phyloP scores from a whole-genome alignment of 2,797 vertebrate species.

The Ctenopoma multispine region DNA sequence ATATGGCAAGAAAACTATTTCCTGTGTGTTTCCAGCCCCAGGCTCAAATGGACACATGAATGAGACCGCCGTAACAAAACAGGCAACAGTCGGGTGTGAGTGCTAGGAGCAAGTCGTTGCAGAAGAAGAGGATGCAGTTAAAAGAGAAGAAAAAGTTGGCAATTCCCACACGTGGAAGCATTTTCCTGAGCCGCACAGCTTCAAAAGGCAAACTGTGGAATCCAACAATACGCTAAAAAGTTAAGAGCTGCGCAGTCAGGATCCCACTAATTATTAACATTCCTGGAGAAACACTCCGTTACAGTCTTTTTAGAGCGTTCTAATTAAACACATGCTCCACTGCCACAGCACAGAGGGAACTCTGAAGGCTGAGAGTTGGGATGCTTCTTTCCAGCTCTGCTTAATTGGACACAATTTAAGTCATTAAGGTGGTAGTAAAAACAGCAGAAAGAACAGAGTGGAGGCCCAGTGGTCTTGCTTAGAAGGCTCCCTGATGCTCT shows the following conservation, averaged over 20 bases:
- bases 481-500: slow-evolving; percentile 59
- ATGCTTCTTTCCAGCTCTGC: slow-evolving; percentile 72
- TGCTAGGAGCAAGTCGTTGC: slow-evolving; percentile 25
- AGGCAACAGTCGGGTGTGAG: slow-evolving; percentile 38
- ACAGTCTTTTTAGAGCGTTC: slow-evolving; percentile 78
- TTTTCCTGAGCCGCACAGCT: slow-evolving; percentile 72
- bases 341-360: slow-evolving; percentile 77
- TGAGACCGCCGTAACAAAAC: slow-evolving; percentile 58
- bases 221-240: slow-evolving; percentile 78
- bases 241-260: slow-evolving; percentile 78
- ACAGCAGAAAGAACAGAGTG: slow-evolving; percentile 63
- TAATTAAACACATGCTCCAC: slow-evolving; percentile 85
- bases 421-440: slow-evolving; percentile 82
- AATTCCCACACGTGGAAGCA: slow-evolving; percentile 80
- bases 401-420: slow-evolving; percentile 84
- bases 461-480: slow-evolving; percentile 53
- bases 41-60: slow-evolving; percentile 65
- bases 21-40: slow-evolving; percentile 67
- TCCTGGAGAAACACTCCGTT: slow-evolving; percentile 80
- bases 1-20: slow-evolving; percentile 62
- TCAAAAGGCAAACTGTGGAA: slow-evolving; percentile 78
- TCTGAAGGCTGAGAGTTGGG: slow-evolving; percentile 64
- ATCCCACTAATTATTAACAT: slow-evolving; percentile 87
- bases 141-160: slow-evolving; percentile 55
- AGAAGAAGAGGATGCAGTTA: slow-evolving; percentile 47